Conservation (phyloP, 2,797 vertebrate genomes). For the Pitangus sulphuratus region DNA sequence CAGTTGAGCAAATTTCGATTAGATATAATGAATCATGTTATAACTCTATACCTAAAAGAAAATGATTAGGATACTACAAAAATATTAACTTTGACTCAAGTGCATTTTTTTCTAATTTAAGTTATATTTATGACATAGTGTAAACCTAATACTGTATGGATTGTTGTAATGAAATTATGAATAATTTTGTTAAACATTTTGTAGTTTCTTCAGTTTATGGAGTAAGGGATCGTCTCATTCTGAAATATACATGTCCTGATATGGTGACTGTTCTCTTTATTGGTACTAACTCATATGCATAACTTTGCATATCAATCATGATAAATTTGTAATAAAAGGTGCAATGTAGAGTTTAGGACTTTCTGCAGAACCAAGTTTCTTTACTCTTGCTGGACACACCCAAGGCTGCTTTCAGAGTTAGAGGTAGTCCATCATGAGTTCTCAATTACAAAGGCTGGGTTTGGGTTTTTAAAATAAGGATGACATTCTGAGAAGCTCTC, state of each 20-base stretch:
- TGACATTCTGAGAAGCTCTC: background rate
- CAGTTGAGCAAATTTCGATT: background rate
- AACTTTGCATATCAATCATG: background rate
- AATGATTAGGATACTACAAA: background rate
- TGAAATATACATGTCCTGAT: background rate
- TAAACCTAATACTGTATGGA: background rate
- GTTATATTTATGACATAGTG: background rate
- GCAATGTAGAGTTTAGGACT: background rate
- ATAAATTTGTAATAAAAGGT: background rate
- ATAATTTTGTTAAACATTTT: background rate
- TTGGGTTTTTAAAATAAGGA: background rate
- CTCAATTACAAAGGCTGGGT: background rate
- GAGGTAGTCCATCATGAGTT: background rate
- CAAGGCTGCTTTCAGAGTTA: background rate
- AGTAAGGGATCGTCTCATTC: background rate
- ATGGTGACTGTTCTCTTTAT: background rate
- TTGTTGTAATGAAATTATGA: background rate
- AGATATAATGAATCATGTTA: background rate
- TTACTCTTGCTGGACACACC: background rate
- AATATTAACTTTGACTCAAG: background rate
- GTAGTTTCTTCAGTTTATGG: background rate
- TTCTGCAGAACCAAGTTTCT: background rate
- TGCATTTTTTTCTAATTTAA: background rate
- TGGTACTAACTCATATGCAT: background rate
- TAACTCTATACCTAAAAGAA: background rate